Evolutionary conservation across 92 coral and sea anemone species (phyloP), one percentile per base, ranked within the genome.

Genomic region (Anthopleura xanthogrammica): DNA sequence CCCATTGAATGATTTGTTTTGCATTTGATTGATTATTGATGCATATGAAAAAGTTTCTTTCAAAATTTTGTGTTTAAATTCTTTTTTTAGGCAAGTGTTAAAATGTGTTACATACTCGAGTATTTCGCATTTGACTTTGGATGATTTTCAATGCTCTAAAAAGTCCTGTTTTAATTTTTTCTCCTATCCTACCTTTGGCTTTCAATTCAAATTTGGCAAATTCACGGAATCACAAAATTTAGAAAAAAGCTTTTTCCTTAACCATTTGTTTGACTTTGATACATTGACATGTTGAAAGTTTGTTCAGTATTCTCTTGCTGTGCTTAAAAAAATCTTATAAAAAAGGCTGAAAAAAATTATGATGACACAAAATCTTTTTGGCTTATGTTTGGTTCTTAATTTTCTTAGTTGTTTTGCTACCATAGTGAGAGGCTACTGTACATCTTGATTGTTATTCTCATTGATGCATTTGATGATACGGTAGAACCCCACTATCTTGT

Each of bases 341-440:
- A 12, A 2, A 54, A 29, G 1, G 36, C 16, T 54, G 7, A 13
- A 17, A 60, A 60, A 60, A 60, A 20, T 19, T 17, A 60, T 17
- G 16, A 54, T 1, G 13, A 50, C 54, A 11, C 8, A 50, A 50
- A 50, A 11, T 54, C 17, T 54, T 46, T 46, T 54, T 54, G 58
- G 58, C 58, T 54, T 54, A 17, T 1, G 10, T 54, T 54, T 54
- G 58, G 14, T 13, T 54, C 58, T 46, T 46, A 6, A 46, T 46
- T 46, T 46, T 46, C 50, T 46, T 56, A 12, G 7, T 60, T 4
- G 24, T 17, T 60, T 60, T 20, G 22, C 24, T 2, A 60, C 68
- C 68, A 60, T 60, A 60, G 68, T 60, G 68, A 60, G 68, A 60
- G 68, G 68, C 24, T 60, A 60, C 68, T 19, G 68, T 60, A 60